Percentiles rank a stretch among this genome's conserved stretches.
phyloP scores from a whole-genome alignment of 2,888 invertebrate species.

The Protonemura montana region DNA sequence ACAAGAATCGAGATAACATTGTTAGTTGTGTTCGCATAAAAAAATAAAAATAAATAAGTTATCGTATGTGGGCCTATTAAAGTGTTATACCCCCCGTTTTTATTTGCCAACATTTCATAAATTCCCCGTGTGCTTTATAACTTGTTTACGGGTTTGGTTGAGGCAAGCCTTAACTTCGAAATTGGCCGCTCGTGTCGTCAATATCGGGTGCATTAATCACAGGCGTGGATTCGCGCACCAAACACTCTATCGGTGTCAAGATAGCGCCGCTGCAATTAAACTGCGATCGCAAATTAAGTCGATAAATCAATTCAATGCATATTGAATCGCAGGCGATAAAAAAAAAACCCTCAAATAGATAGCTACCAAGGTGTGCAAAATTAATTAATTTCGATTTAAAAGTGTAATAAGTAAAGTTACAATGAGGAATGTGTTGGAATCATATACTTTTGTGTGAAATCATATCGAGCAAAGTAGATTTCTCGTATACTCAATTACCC shows the following conservation, averaged over 20 bases:
- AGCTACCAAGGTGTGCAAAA: background rate
- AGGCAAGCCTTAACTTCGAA: background rate
- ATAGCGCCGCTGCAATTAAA: background rate
- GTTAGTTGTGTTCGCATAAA: background rate
- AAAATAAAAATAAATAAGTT: too few relatives aligned
- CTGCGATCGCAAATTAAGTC: background rate
- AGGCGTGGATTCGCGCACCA: background rate
- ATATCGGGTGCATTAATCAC: background rate
- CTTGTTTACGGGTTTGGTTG: background rate
- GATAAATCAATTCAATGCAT: background rate
- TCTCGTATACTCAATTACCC: background rate
- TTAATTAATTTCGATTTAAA: background rate
- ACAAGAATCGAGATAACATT: background rate
- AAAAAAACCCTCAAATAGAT: background rate
- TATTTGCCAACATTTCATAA: background rate
- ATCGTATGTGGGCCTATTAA: background rate
- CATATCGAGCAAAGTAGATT: background rate
- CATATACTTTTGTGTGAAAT: background rate
- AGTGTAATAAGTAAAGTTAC: too few relatives aligned
- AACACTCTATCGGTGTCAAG: constrained; percentile 1
- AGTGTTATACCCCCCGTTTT: background rate
- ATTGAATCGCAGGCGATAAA: background rate
- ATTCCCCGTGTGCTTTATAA: background rate
- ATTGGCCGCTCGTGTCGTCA: background rate
- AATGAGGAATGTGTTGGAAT: background rate